Percentiles rank a stretch among this genome's conserved stretches.
phyloP scores from a whole-genome alignment of 2,113 vertebrate genomes.

The Rafetus swinhoei region DNA sequence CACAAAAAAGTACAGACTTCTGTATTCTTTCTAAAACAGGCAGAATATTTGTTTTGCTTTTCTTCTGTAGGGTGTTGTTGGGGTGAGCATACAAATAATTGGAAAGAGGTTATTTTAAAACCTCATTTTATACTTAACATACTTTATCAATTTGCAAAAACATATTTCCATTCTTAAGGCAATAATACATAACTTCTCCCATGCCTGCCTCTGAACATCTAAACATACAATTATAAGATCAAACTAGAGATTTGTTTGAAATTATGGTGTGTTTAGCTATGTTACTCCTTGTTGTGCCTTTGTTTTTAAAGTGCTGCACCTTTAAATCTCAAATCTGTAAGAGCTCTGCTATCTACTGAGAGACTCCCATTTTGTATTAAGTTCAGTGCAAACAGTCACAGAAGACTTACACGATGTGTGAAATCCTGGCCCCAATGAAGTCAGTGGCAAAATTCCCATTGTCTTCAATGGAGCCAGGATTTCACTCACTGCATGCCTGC shows the following conservation, averaged over 20 bases:
- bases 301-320: background rate
- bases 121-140: background rate
- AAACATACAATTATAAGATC: background rate
- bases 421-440: background rate
- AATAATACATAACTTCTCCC: background rate
- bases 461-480: background rate
- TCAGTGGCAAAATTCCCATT: background rate
- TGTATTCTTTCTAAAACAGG: conserved; percentile 55
- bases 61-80: conserved; percentile 4
- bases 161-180: background rate
- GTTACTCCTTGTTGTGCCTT: fast-evolving
- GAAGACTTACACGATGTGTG: background rate
- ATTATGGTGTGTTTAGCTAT: background rate
- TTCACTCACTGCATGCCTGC: background rate
- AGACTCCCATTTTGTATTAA: background rate
- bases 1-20: conserved; percentile 54
- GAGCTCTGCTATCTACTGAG: background rate
- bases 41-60: conserved; percentile 54
- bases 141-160: background rate
- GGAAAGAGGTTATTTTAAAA: background rate
- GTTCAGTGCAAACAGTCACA: background rate
- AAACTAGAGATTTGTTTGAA: background rate
- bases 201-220: background rate
- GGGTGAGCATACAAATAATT: background rate
- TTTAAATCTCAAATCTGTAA: background rate